These are phyloP conservation scores for Tetrax tetrax DNA, from an alignment of 2,113 vertebrate genomes.

Conservation along the genomic window DNA sequence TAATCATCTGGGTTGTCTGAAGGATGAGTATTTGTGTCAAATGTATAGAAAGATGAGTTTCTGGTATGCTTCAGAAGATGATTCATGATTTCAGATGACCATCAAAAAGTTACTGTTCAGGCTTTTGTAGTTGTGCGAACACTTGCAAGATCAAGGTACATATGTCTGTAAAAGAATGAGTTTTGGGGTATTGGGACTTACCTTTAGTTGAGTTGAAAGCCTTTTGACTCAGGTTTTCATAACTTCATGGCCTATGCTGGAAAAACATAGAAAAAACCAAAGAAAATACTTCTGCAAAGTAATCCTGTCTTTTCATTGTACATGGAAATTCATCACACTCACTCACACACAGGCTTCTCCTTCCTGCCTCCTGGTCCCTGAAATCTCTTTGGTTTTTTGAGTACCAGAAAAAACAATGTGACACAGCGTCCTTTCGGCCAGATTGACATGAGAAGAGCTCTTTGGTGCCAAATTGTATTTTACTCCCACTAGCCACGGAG, in stretches of 20 bases:
- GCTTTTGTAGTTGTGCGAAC: not conserved
- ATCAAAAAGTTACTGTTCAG: not conserved
- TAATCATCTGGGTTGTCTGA: not conserved
- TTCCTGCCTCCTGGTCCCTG: not conserved
- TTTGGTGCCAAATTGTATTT: not conserved
- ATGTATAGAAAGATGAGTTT: not conserved
- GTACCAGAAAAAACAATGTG: not conserved
- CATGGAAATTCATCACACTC: not conserved
- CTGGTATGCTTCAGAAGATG: not conserved
- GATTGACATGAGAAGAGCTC: not conserved
- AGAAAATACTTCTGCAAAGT: not conserved
- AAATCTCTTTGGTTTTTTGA: not conserved
- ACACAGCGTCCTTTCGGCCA: not conserved
- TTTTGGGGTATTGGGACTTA: not conserved
- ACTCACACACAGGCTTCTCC: not conserved
- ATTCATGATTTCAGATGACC: not conserved
- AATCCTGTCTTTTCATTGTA: not conserved
- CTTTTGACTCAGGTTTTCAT: not conserved
- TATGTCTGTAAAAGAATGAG: not conserved
- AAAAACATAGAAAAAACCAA: not conserved
- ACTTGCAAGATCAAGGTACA: not conserved
- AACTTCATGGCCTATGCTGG: not conserved
- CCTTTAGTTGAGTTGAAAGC: not conserved
- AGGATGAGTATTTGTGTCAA: not conserved
- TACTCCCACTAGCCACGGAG: not conserved